These are phyloP conservation scores for Galerucella nymphaeae DNA, from an alignment of 2,888 invertebrate genomes.

Conservation along the genomic window DNA sequence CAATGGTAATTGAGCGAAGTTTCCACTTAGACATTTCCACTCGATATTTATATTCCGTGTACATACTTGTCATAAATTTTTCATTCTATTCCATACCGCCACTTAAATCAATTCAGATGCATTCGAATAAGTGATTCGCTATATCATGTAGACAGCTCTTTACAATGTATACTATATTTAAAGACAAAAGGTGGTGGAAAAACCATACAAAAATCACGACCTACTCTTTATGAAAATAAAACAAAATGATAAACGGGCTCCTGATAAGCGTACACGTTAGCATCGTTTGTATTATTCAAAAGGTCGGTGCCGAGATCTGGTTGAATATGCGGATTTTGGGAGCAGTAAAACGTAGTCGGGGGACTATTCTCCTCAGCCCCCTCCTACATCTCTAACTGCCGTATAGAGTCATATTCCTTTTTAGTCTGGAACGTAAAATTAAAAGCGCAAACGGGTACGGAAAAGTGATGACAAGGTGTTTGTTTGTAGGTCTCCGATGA, in stretches of 20 bases:
- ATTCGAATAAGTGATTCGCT: not conserved
- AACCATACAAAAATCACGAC: conserved; percentile 26
- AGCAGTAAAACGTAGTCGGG: conserved; percentile 26
- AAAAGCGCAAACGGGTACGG: not conserved
- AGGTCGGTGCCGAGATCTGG: conserved; percentile 29
- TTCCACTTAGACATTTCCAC: not conserved
- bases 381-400: conserved; percentile 16
- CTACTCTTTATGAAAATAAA: conserved; percentile 22
- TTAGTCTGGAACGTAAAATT: not conserved
- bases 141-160: conserved; percentile 2
- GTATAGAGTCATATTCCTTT: conserved; percentile 6
- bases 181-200: conserved; percentile 23
- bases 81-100: not conserved
- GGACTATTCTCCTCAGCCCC: conserved; percentile 23
- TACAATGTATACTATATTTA: conserved; percentile 2
- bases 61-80: not conserved
- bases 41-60: not conserved
- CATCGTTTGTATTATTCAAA: conserved; percentile 39
- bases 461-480: not conserved
- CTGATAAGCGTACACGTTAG: conserved; percentile 33
- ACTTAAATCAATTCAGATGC: not conserved
- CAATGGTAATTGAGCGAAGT: too few relatives aligned
- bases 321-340: conserved; percentile 29
- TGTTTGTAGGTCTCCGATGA: too few relatives aligned
- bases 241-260: conserved; percentile 30